A percentile compares a stretch with the other conserved stretches of the same genome.
phyloP scores from a whole-genome alignment of 2,888 invertebrate species.

The Diplolepis rosae region DNA sequence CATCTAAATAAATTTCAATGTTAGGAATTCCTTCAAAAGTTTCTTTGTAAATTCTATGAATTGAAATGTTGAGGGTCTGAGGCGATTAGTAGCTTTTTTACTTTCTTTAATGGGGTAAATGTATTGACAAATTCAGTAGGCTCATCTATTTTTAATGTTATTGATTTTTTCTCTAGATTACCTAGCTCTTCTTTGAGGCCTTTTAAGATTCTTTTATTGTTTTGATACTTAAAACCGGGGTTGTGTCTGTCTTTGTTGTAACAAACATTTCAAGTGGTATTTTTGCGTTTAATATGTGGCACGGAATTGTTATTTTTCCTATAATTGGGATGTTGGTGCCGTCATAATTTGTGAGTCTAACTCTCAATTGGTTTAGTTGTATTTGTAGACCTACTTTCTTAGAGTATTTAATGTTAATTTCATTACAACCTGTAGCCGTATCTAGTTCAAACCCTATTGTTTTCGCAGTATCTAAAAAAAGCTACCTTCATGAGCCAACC shows the following conservation, averaged over 20 bases:
- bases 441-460: conserved; percentile 32
- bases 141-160: conserved; percentile 38
- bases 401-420: conserved; percentile 29
- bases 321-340: neutral
- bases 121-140: conserved; percentile 46
- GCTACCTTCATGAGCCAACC: neutral
- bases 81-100: conserved; percentile 53
- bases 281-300: neutral
- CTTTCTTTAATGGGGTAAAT: conserved; percentile 43
- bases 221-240: neutral
- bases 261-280: neutral
- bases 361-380: neutral
- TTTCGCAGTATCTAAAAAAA: neutral
- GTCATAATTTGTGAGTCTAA: neutral
- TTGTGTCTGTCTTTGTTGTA: neutral
- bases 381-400: conserved; percentile 23
- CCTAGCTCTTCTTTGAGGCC: conserved; percentile 25
- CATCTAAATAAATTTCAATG: conserved; percentile 47
- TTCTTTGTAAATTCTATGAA: conserved; percentile 45
- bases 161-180: conserved; percentile 36
- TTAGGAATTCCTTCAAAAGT: conserved; percentile 42
- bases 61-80: conserved; percentile 60
- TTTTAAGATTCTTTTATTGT: neutral
- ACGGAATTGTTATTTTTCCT: neutral
- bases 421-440: conserved; percentile 37